Percentiles rank a stretch among this genome's conserved stretches.
phyloP scores from a whole-genome alignment of 2,888 invertebrate species.

The Eristalis intricaria region DNA sequence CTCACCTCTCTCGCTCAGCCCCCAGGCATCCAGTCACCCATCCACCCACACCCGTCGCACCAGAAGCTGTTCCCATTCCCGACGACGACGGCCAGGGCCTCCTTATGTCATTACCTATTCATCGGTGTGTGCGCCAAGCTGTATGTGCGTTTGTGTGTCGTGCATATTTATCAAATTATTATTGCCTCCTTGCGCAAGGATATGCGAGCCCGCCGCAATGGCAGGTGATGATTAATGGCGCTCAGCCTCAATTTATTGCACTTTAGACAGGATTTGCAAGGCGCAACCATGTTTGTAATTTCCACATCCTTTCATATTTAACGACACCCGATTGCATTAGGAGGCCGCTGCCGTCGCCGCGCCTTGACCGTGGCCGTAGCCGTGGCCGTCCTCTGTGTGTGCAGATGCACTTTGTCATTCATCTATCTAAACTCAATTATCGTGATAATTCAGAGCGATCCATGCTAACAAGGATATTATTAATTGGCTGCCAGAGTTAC shows the following conservation, averaged over 20 bases:
- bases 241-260: conserved; percentile 72
- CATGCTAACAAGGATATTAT: conserved; percentile 69
- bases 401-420: conserved; percentile 68
- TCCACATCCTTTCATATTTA: conserved; percentile 70
- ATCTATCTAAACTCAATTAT: conserved; percentile 72
- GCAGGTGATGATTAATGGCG: conserved; percentile 72
- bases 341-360: not conserved
- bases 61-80: conserved; percentile 40
- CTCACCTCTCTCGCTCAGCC: conserved; percentile 28
- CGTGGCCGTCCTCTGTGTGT: too few species aligned
- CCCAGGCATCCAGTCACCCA: not conserved
- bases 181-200: conserved; percentile 65
- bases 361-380: not conserved
- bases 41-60: not conserved
- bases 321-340: conserved; percentile 62
- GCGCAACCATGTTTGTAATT: conserved; percentile 68
- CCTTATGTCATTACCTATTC: conserved; percentile 34
- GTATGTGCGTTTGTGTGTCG: not conserved
- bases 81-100: conserved; percentile 9
- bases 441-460: conserved; percentile 70
- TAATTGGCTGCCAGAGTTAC: conserved; percentile 67
- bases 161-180: conserved; percentile 70
- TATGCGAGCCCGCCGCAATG: conserved; percentile 43
- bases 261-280: conserved; percentile 61
- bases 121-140: not conserved